Evolutionary conservation across 23 tunicate genomes (phyloP).

Genomic region (Ascidia mentula): DNA sequence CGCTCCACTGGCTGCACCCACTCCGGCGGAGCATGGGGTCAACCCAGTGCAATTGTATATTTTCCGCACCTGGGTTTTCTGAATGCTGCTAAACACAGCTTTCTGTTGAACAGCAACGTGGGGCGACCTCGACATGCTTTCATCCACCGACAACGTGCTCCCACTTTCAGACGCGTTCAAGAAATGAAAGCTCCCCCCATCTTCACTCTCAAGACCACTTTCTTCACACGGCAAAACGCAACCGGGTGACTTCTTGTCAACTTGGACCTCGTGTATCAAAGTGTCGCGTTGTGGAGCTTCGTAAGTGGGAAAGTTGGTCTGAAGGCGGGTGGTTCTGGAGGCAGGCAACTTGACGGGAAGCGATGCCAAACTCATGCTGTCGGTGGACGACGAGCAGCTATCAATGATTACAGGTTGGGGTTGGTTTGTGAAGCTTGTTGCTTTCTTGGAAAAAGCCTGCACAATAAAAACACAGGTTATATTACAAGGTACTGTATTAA

Average conservation of each 20-base stretch:
- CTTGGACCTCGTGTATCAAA: neutral
- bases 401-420: neutral
- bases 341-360: neutral
- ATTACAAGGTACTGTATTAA: too few species aligned
- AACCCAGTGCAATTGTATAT: too few species aligned
- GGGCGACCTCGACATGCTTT: conserved; percentile 39
- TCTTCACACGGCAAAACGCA: neutral
- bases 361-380: neutral
- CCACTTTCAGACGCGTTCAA: conserved; percentile 14
- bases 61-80: conserved; percentile 39
- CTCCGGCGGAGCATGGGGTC: too few species aligned
- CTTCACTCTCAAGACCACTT: conserved; percentile 14
- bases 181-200: conserved; percentile 24
- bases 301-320: neutral
- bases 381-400: neutral
- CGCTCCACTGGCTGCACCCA: too few species aligned
- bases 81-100: conserved; percentile 45
- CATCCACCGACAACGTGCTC: neutral
- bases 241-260: neutral
- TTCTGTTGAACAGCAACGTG: conserved; percentile 40
- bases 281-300: neutral
- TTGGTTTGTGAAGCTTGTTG: neutral
- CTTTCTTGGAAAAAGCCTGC: neutral
- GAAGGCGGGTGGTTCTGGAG: neutral
- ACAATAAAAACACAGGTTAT: too few species aligned